Conservation (phyloP, 2,113 vertebrate species). For the Megaceryle torquata region DNA sequence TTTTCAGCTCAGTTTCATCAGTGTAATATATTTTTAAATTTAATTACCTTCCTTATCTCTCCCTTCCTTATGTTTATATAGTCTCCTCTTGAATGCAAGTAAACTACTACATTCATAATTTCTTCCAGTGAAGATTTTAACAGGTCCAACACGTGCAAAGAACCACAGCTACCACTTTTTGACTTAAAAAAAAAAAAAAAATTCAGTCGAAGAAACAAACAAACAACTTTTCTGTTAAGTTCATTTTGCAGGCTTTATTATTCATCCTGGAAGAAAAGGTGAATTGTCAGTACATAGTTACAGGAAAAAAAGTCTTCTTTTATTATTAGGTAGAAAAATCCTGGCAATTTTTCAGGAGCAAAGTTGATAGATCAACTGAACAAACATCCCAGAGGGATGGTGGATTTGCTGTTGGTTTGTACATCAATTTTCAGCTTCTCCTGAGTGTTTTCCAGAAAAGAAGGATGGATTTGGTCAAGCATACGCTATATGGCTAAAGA, state of each 20-base stretch:
- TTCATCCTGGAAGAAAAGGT: neutral
- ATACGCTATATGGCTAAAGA: neutral
- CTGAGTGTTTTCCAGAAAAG: neutral
- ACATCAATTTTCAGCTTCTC: neutral
- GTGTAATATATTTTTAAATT: neutral
- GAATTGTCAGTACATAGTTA: neutral
- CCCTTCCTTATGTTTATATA: neutral
- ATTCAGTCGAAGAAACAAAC: too few relatives aligned
- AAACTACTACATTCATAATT: too few relatives aligned
- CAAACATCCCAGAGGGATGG: neutral
- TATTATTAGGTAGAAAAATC: neutral
- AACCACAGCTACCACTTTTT: neutral
- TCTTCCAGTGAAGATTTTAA: neutral
- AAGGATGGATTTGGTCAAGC: neutral
- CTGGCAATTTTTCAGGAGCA: neutral
- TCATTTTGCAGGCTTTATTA: neutral
- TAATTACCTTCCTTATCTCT: too few relatives aligned
- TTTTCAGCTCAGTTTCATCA: neutral
- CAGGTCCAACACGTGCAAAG: neutral
- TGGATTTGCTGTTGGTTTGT: neutral
- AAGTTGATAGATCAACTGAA: neutral
- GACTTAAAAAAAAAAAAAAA: too few relatives aligned
- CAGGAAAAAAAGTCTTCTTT: neutral
- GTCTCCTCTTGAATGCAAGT: neutral
- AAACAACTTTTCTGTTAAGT: neutral